A percentile compares a stretch with the other conserved stretches of the same genome.
phyloP scores from a whole-genome alignment of 2,888 invertebrate species.

The Drosophila merina region DNA sequence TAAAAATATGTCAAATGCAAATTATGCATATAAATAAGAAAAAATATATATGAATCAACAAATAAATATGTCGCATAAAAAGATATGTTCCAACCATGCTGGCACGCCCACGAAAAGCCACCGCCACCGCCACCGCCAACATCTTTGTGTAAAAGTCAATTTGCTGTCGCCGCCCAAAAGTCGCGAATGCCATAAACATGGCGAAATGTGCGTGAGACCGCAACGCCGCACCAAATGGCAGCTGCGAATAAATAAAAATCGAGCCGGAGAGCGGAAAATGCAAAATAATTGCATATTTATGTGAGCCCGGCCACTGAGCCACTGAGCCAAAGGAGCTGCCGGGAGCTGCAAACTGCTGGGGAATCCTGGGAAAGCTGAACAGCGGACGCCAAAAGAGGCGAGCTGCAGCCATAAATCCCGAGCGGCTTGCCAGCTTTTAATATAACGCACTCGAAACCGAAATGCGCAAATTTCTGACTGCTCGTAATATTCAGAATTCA shows the following conservation, averaged over 20 bases:
- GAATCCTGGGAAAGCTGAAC: slow-evolving; percentile 1
- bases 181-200: slow-evolving; percentile 75
- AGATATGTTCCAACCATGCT: slow-evolving; percentile 26
- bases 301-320: slow-evolving; percentile 39
- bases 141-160: slow-evolving; percentile 66
- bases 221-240: slow-evolving; percentile 34
- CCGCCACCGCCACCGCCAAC: slow-evolving; percentile 40
- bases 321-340: slow-evolving; percentile 23
- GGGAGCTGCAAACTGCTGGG: slow-evolving; percentile 1
- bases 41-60: slow-evolving; percentile 61
- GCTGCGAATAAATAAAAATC: slow-evolving; percentile 62
- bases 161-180: slow-evolving; percentile 64
- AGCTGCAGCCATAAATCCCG: slow-evolving; percentile 51
- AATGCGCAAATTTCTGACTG: slow-evolving; percentile 55
- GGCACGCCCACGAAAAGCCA: slow-evolving; percentile 11
- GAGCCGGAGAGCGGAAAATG: slow-evolving; percentile 56
- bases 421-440: slow-evolving; percentile 52
- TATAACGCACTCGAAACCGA: slow-evolving; percentile 32
- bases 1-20: slow-evolving; percentile 79
- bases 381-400: slow-evolving; percentile 1
- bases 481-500: slow-evolving; percentile 33
- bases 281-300: slow-evolving; percentile 78
- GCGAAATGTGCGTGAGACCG: slow-evolving; percentile 55
- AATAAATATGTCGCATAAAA: slow-evolving; percentile 67
- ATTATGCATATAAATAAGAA: slow-evolving; percentile 70